phyloP scores from a whole-genome alignment of 2,113 vertebrate genomes.

The Cichladusa arquata region DNA sequence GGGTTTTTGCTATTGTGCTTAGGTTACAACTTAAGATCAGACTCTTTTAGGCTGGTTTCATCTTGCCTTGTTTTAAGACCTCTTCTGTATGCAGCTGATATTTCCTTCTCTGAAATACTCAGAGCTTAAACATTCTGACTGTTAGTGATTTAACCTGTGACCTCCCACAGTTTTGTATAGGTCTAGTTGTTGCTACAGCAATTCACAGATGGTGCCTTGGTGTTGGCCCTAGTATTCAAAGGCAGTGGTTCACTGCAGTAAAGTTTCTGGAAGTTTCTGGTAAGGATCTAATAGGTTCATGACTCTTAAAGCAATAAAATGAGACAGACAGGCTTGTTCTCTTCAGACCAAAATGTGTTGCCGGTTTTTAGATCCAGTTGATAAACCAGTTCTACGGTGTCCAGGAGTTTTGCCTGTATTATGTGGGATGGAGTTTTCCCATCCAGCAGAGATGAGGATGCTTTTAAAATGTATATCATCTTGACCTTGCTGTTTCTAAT shows the following conservation, averaged over 20 bases:
- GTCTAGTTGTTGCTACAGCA: not conserved
- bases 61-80: not conserved
- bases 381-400: not conserved
- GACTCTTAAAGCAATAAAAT: not conserved
- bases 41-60: not conserved
- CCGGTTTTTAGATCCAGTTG: not conserved
- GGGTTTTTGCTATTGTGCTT: not conserved
- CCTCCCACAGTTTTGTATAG: not conserved
- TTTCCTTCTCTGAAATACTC: not conserved
- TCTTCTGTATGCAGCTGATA: not conserved
- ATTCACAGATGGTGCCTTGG: not conserved
- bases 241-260: not conserved
- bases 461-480: not conserved
- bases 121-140: not conserved
- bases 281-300: not conserved
- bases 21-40: not conserved
- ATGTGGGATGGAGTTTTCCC: not conserved
- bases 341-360: not conserved
- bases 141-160: not conserved
- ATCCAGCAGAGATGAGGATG: not conserved
- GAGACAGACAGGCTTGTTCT: not conserved
- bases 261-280: not conserved
- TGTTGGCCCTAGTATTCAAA: not conserved
- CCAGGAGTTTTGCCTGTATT: not conserved
- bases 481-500: not conserved